Evolutionary conservation across 2,888 invertebrate genomes (phyloP), one percentile per base, ranked within the genome.

Genomic region (Hybos culiciformis): DNA sequence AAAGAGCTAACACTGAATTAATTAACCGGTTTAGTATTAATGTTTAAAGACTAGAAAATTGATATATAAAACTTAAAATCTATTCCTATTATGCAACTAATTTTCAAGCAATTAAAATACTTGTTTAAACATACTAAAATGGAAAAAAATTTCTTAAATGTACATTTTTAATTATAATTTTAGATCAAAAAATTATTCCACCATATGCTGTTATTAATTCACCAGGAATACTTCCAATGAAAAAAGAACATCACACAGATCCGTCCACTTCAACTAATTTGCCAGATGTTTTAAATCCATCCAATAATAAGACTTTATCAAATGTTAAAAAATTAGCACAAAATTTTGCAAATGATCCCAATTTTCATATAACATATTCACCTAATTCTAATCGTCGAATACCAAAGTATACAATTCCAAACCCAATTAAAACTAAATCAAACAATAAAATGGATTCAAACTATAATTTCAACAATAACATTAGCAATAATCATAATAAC

Each of bases 241-340:
- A 24, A 34, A 31, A 17, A 11, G 42, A 34, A 41, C 29, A 26
- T 23, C 39, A 44, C 38, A 17, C 15, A 40, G 12, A 11, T 17
- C 31, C 49, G 38, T 39, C 49, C 48, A 44, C 49, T 21, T 19
- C 32, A 21, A 18, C 5, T n/a, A 36, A 36, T 36, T 20, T 36
- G 14, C 36, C 36, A 20, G 36, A 36, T 21, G 36, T 36, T 21
- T 7, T 36, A 21, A 19, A 36, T 36, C 36, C 36, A 21, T 42
- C 36, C 21, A 44, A 37, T 29, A 37, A 38, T 19, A 19, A 33
- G 9, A 21, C 23, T 7, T 24, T 37, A 14, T 50, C 57, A 19
- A 57, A 63, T 48, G 60, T 62, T 21, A 54, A 58, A 26, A 55
- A 57, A 46, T 50, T 61, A 46, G 55, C 59, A 15, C 54, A 59